Evolutionary conservation across 2,113 vertebrate genomes (phyloP), one percentile per base, ranked within the genome.

Genomic region (Sakesphorus luctuosus): DNA sequence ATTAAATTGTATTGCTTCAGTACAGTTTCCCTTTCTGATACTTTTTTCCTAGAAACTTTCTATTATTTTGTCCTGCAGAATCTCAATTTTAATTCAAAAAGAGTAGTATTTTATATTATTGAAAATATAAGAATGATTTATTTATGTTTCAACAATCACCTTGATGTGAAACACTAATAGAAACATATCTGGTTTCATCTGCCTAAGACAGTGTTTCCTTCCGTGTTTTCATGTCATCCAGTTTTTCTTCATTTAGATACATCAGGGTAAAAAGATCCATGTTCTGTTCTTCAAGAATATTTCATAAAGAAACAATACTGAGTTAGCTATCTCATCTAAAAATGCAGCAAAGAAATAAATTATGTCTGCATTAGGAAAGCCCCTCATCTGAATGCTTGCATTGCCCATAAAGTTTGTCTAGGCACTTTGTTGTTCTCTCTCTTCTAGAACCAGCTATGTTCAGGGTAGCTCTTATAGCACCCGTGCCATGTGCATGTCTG

Each of bases 391-490:
- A 56, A 11, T 52, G 11, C 15, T 65, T 65, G 38, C 13, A 3
- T 55, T 90, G n/a, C 6, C 16, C 7, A 4, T 4, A 55, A 17
- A n/a, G 19, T 47, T 55, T 75, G 5, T 47, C 20, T 14, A 55
- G 3, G 2, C 2, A 23, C 13, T 17, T 86, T 5, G 49, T 52
- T 71, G 16, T 18, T 61, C 17, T 15, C 3, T 73, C 3, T 63
- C 29, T 76, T 46, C 10, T 6, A 28, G 7, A 72, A 3, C 0
- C 29, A 33, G n/a, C 49, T 24, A 8, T 31, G 21, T 11, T 87
- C 20, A n/a, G 0, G 0, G 11, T 23, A 49, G 8, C 9, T 52
- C 0, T 0, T 58, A 13, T 7, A 46, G 17, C 40, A 43, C 33
- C 21, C 71, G 20, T 23, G 7, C 9, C 15, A 7, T 20, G 36